phyloP scores from a whole-genome alignment of 2,888 invertebrate genomes.

The Trachelus troglodyta region DNA sequence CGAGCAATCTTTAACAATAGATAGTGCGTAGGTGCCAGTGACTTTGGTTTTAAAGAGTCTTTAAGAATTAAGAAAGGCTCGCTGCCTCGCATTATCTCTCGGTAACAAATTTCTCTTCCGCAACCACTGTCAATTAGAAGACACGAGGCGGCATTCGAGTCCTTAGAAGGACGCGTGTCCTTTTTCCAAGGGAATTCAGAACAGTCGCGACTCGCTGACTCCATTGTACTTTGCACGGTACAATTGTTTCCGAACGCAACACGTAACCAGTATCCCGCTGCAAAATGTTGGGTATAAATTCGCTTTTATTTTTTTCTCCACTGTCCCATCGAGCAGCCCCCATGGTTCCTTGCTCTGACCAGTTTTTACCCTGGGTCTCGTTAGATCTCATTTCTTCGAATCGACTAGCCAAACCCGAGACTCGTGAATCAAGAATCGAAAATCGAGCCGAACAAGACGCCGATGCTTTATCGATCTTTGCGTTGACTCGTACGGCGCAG shows the following conservation, averaged over 20 bases:
- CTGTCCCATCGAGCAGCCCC: neutral
- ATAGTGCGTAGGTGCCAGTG: slow-evolving; percentile 17
- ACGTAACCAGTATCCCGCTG: neutral
- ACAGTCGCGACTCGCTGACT: neutral
- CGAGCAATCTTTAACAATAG: slow-evolving; percentile 19
- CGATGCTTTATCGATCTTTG: slow-evolving; percentile 32
- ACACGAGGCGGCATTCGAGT: neutral
- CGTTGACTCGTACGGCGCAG: slow-evolving; percentile 22
- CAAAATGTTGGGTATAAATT: neutral
- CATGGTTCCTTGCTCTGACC: neutral
- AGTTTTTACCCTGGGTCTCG: slow-evolving; percentile 15
- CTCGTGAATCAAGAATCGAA: neutral
- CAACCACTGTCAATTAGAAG: neutral
- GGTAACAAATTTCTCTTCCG: neutral
- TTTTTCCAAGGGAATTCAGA: neutral
- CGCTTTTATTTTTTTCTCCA: neutral
- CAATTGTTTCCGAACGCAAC: neutral
- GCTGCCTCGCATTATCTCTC: neutral
- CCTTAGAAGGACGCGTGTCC: neutral
- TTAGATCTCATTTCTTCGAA: slow-evolving; percentile 16
- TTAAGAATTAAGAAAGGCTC: neutral
- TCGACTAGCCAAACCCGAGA: neutral
- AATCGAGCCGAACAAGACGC: slow-evolving; percentile 22
- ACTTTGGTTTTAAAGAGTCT: neutral
- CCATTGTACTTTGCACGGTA: neutral